Conservation (phyloP, 2,888 invertebrate genomes). For the Rhagonycha fulva region DNA sequence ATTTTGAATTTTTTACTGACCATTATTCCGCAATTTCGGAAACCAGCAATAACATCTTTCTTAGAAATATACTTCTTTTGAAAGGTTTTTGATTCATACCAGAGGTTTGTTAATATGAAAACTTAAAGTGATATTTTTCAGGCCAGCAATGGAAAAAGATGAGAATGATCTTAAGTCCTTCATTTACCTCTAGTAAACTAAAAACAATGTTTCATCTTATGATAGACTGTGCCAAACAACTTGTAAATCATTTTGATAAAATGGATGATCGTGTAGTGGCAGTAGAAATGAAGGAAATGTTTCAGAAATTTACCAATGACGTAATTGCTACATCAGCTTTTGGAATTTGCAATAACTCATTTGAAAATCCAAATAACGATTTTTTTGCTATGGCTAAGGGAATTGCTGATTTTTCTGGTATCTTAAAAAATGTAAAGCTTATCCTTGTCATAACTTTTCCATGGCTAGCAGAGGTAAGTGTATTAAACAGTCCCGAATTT, state of each 20-base stretch:
- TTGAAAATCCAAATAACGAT: constrained; percentile 55
- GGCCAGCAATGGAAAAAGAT: constrained; percentile 47
- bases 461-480: not conserved
- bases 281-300: constrained; percentile 56
- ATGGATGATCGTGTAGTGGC: constrained; percentile 40
- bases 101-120: not conserved
- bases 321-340: constrained; percentile 59
- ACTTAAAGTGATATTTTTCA: not conserved
- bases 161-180: constrained; percentile 55
- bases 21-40: not conserved
- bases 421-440: not conserved
- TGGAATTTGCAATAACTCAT: constrained; percentile 59
- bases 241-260: constrained; percentile 27
- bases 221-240: constrained; percentile 44
- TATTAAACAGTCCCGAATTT: not conserved
- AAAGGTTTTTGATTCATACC: too few species aligned
- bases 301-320: constrained; percentile 56
- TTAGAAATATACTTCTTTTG: not conserved
- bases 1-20: constrained; percentile 57
- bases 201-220: constrained; percentile 54
- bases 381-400: constrained; percentile 59
- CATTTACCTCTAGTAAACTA: constrained; percentile 58
- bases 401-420: constrained; percentile 50
- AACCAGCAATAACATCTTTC: not conserved
- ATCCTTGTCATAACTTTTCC: not conserved